Evolutionary conservation across 2,797 vertebrate genomes (phyloP).

Genomic region (Morelia viridis): DNA sequence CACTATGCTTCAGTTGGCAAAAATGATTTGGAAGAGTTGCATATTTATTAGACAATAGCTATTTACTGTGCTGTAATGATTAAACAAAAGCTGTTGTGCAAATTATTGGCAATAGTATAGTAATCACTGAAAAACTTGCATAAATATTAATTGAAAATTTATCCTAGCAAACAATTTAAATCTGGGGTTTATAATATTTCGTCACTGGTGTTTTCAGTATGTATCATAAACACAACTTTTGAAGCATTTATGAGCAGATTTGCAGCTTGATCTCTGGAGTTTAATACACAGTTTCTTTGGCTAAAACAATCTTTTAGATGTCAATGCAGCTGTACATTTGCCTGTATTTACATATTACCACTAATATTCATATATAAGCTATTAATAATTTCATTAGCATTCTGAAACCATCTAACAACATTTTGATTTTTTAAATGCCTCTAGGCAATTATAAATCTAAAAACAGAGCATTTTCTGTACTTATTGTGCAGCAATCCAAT

Average conservation of each 20-base stretch:
- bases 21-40: not conserved
- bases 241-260: slow-evolving; percentile 35
- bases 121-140: slow-evolving; percentile 34
- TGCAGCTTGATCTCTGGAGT: slow-evolving; percentile 54
- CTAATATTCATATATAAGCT: slow-evolving; percentile 72
- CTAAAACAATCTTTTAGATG: slow-evolving; percentile 57
- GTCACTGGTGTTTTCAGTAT: slow-evolving; percentile 32
- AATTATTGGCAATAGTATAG: slow-evolving; percentile 27
- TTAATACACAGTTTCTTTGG: slow-evolving; percentile 62
- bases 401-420: slow-evolving; percentile 70
- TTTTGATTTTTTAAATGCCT: slow-evolving; percentile 73
- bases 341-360: slow-evolving; percentile 67
- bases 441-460: slow-evolving; percentile 65
- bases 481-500: slow-evolving; percentile 64
- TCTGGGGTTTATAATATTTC: slow-evolving; percentile 18
- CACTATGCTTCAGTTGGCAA: slow-evolving; percentile 37
- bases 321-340: slow-evolving; percentile 61
- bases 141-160: slow-evolving; percentile 34
- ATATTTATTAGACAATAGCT: slow-evolving; percentile 35
- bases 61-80: slow-evolving; percentile 25
- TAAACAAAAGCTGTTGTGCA: slow-evolving; percentile 19
- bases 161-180: slow-evolving; percentile 32
- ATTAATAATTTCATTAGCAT: slow-evolving; percentile 74
- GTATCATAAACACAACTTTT: slow-evolving; percentile 33
- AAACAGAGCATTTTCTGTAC: slow-evolving; percentile 68